These are phyloP conservation scores for Drosophila longiperda DNA, from an alignment of 2,888 invertebrate species.

Conservation along the genomic window DNA sequence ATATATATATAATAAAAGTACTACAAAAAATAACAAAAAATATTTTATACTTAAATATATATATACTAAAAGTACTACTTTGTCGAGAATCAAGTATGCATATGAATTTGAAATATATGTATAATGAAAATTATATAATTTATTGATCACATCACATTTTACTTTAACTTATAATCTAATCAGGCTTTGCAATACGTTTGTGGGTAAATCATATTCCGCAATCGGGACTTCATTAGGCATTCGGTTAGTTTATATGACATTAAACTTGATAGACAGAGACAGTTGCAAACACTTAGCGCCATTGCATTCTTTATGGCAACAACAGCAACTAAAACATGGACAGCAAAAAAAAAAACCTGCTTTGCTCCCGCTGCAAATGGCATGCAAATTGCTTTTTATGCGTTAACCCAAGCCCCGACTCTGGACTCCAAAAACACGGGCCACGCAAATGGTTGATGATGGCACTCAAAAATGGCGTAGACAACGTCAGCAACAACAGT, in stretches of 20 bases:
- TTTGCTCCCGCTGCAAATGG: conserved; percentile 72
- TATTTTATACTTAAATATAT: background rate
- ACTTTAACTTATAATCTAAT: conserved; percentile 5
- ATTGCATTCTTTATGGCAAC: conserved; percentile 67
- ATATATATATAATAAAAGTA: background rate
- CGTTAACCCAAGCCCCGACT: conserved; percentile 56
- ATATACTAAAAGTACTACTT: background rate
- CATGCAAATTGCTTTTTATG: conserved; percentile 81
- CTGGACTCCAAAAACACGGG: conserved; percentile 25
- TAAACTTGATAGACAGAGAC: conserved; percentile 48
- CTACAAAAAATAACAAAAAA: background rate
- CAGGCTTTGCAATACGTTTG: conserved; percentile 49
- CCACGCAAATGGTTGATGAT: conserved; percentile 73
- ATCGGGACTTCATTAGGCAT: conserved; percentile 52
- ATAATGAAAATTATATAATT: background rate
- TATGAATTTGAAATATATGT: background rate
- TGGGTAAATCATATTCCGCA: conserved; percentile 15
- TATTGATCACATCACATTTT: background rate
- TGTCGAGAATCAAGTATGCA: background rate
- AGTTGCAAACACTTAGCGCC: conserved; percentile 68
- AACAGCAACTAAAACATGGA: conserved; percentile 24
- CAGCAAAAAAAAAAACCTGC: conserved; percentile 61
- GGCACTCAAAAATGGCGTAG: conserved; percentile 79
- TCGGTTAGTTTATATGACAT: conserved; percentile 43
- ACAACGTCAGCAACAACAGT: conserved; percentile 52